These are phyloP conservation scores for Malachius bipustulatus DNA, from an alignment of 2,888 invertebrate species.

Conservation along the genomic window DNA sequence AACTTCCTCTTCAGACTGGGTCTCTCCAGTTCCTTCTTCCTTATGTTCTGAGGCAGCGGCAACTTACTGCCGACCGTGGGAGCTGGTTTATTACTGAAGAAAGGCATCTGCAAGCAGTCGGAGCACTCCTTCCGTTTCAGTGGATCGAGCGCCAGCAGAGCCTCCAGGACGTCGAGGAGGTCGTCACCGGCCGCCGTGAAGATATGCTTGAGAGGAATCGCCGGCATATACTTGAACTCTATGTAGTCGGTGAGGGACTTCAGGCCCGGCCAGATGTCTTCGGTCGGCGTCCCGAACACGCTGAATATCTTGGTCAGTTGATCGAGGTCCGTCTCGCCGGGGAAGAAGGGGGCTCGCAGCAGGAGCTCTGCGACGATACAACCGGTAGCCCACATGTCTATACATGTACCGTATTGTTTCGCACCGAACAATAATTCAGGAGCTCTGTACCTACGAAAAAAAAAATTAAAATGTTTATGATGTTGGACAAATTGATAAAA, in stretches of 20 bases:
- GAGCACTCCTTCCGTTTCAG: conserved; percentile 68
- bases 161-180: conserved; percentile 67
- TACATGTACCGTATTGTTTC: conserved; percentile 84
- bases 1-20: conserved; percentile 68
- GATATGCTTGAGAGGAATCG: conserved; percentile 78
- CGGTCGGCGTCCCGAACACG: conserved; percentile 86
- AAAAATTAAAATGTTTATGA: no score
- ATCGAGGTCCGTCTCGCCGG: conserved; percentile 94
- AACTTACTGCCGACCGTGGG: conserved; percentile 75
- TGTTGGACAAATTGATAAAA: no score
- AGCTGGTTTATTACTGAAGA: conserved; percentile 82
- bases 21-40: conserved; percentile 47
- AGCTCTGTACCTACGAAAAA: no score
- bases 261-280: conserved; percentile 84
- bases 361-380: conserved; percentile 94
- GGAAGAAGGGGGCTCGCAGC: conserved; percentile 83
- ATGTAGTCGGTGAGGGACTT: conserved; percentile 79
- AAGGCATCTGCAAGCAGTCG: conserved; percentile 77
- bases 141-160: conserved; percentile 72
- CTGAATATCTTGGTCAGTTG: conserved; percentile 92
- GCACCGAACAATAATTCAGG: conserved; percentile 96
- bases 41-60: conserved; percentile 61
- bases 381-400: conserved; percentile 99
- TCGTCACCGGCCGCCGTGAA: conserved; percentile 94
- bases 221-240: conserved; percentile 76